Percentiles rank a stretch among this genome's conserved stretches.
Evolutionary conservation across 2,888 invertebrate genomes (phyloP).

Genomic region (Nymphalis urticae): DNA sequence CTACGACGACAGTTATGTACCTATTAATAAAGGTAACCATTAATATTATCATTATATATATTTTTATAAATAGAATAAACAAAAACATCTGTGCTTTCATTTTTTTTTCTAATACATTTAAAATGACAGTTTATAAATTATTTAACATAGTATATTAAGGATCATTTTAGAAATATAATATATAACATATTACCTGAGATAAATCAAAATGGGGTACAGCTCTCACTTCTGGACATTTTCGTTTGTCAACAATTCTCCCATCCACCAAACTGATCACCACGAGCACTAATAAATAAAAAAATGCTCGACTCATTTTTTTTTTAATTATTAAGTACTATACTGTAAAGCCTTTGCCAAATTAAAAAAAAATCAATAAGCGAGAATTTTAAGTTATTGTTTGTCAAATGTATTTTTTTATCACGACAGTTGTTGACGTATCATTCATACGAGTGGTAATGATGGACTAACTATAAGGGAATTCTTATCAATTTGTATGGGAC

Average conservation of each 20-base stretch:
- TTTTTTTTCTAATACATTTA: too few species aligned
- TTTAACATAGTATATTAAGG: background rate
- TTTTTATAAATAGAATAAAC: too few species aligned
- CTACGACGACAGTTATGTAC: background rate
- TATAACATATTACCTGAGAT: slow-evolving; percentile 77
- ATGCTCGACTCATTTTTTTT: slow-evolving; percentile 17
- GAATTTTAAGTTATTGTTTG: background rate
- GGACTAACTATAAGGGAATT: slow-evolving; percentile 73
- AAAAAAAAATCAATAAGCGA: background rate
- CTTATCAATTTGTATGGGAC: slow-evolving; percentile 77
- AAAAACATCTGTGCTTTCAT: too few species aligned
- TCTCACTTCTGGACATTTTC: slow-evolving; percentile 89
- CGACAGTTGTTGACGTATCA: slow-evolving; percentile 51
- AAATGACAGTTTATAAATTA: background rate
- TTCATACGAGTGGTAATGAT: slow-evolving; percentile 56
- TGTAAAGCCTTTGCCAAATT: background rate
- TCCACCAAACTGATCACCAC: slow-evolving; percentile 46
- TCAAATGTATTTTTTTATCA: background rate
- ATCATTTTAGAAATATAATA: background rate
- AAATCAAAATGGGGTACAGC: slow-evolving; percentile 90
- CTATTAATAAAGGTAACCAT: too few species aligned
- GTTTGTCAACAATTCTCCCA: slow-evolving; percentile 80
- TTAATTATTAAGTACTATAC: slow-evolving; percentile 9
- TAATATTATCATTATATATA: too few species aligned
- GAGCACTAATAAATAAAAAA: slow-evolving; percentile 43